Evolutionary conservation across 2,113 vertebrate species (phyloP), one percentile per base, ranked within the genome.

Genomic region (Takifugu flavidus): DNA sequence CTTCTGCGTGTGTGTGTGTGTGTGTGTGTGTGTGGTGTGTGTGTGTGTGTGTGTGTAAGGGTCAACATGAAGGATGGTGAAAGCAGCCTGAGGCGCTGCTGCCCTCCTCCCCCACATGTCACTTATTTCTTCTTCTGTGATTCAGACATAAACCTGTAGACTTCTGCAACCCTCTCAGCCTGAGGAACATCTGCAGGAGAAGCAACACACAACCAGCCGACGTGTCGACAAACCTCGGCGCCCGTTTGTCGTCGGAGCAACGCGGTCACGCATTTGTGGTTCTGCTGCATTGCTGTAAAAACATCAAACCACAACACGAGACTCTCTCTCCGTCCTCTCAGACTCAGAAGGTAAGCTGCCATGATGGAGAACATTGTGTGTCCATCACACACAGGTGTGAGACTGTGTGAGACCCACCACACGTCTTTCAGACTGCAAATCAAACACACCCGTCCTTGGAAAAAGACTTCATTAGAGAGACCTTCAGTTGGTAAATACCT

Each of bases 41-140:
- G 44, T 55, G 56, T 28, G 45, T 69, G 43, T 52, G 57, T 70
- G 65, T 47, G 65, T 43, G 59, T 65, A 2, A 7, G 57, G 68
- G 75, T 78, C 54, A 74, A 75, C 60, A 70, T 68, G 60, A 65
- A 80, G 78, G 78, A 80, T 26, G 59, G 67, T 69, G 73, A 74
- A 81, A 77, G 61, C 25, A 26, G 72, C 81, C 79, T 0, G 61
- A 74, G 81, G 84, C 74, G 4, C 70, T 58, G 69, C 66, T 83
- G 81, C 68, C 74, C 77, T 83, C 74, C 83, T 74, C 76, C 83
- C 82, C 76, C 83, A 82, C 83, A 72, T 62, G 78, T 78, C 76
- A 77, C 61, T 47, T 45, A 52, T 67, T 53, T 80, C 65, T 71
- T 77, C 69, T 65, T 69, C 75, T 76, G 63, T 59, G 74, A 50